A percentile compares a stretch with the other conserved stretches of the same genome.
Conservation (phyloP, 2,113 vertebrate species). For the Mirza zaza region DNA sequence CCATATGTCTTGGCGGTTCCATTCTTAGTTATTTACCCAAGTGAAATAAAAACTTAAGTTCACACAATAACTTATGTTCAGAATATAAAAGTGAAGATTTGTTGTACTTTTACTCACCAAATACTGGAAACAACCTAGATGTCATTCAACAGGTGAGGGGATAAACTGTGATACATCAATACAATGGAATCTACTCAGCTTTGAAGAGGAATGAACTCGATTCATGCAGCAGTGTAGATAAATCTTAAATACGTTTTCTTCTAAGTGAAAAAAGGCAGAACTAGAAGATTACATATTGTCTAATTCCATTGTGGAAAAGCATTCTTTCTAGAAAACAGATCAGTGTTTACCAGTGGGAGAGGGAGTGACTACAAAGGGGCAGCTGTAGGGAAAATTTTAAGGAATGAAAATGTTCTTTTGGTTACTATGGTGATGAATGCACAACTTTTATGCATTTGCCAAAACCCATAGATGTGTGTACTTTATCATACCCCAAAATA, state of each 20-base stretch:
- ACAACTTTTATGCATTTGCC: not conserved
- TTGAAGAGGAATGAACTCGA: not conserved
- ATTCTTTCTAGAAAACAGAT: not conserved
- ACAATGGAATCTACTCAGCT: not conserved
- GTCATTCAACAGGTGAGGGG: not conserved
- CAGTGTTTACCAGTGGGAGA: not conserved
- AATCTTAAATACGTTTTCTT: not conserved
- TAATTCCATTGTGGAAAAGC: not conserved
- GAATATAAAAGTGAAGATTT: not conserved
- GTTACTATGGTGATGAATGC: not conserved
- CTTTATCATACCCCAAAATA: too few relatives aligned
- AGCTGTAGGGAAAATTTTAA: not conserved
- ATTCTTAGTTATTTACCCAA: not conserved
- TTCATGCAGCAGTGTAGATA: not conserved
- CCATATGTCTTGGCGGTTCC: not conserved
- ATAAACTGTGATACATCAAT: not conserved
- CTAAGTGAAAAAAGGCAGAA: not conserved
- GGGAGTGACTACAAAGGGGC: not conserved
- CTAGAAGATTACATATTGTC: not conserved
- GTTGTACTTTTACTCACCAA: not conserved
- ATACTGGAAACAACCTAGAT: not conserved
- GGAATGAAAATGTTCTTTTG: not conserved
- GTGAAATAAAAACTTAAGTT: not conserved
- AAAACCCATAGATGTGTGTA: not conserved
- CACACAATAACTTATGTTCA: not conserved